Base-by-base conservation (phyloP, 1,140 invertebrate genomes). In the Drosophila mojavensis region DNA sequence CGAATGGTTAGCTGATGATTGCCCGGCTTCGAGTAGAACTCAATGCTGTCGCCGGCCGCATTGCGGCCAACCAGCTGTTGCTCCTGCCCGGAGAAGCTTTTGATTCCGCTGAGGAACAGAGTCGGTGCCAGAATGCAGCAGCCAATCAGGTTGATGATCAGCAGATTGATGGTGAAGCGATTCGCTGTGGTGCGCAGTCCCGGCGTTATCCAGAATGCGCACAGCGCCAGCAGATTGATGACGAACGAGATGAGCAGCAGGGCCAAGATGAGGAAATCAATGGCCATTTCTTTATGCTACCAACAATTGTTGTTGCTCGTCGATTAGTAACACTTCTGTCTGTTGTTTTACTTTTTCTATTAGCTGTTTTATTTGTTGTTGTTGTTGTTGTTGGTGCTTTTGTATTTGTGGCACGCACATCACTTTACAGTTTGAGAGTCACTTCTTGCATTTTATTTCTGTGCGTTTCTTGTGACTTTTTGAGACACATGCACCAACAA, bases 151-250 rank as follows among this genome's bases (percentile, higher is more conserved):
- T 92, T 92, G 60, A 92, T 92, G 64, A 92, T 81, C 30, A 92
- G 66, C 56, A 92, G 68, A 68, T 92, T 92, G 66, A 92, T 92
- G 47, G 91, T 92, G 47, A 92, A 92, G 5, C 91, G 91, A 74
- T 92, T 92, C 36, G 91, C 91, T n/a, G 91, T 92, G 48, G 91
- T 92, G 56, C 91, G 89, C 48, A 92, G 60, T 41, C 89, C 86
- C 9, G 91, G 91, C 36, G 91, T 92, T 48, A 92, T 84, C 91
- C 91, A 92, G 70, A 92, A 92, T 45, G 91, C 91, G 69, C 90
- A 91, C 71, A 92, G 68, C 54, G 91, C 91, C 78, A 92, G 67
- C 65, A 91, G 72, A 75, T 92, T 92, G 55, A 92, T 91, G 68
- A 86, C 75, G 67, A 92, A 92, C 64, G 91, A 92, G 75, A 92